phyloP scores from a whole-genome alignment of 1,140 invertebrate species.

The Drosophila subobscura region DNA sequence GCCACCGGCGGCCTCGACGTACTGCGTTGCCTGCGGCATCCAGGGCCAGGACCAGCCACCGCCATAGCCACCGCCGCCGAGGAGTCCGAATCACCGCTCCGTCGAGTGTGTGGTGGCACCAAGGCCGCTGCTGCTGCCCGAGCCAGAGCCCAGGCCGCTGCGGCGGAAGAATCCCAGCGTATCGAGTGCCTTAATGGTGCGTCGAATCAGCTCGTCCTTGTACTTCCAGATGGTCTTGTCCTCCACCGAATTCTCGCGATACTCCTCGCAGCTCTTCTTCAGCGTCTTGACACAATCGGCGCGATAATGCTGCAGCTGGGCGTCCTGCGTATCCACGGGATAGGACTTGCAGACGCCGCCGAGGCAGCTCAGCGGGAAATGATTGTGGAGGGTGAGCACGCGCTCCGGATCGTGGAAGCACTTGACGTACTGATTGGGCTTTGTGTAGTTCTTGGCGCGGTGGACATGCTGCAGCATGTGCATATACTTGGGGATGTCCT shows the following conservation, averaged over 20 bases:
- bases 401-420: constrained; percentile 96
- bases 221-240: constrained; percentile 95
- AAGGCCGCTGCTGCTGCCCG: constrained; percentile 51
- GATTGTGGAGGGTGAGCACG: constrained; percentile 95
- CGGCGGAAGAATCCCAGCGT: constrained; percentile 89
- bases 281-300: constrained; percentile 95
- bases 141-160: constrained; percentile 38
- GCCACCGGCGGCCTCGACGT: constrained; percentile 50
- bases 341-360: constrained; percentile 94
- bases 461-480: constrained; percentile 98
- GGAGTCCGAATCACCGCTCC: constrained; percentile 78
- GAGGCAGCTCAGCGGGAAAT: constrained; percentile 95
- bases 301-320: constrained; percentile 96
- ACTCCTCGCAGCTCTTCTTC: constrained; percentile 93
- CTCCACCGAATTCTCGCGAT: constrained; percentile 91
- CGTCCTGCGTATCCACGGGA: constrained; percentile 91
- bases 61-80: constrained; percentile 33
- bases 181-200: constrained; percentile 88
- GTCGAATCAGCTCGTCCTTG: constrained; percentile 89
- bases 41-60: constrained; percentile 67
- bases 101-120: constrained; percentile 76
- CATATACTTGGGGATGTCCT: constrained; percentile 94
- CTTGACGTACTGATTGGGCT: constrained; percentile 96
- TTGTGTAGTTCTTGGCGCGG: constrained; percentile 94
- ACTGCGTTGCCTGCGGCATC: constrained; percentile 38